phyloP scores from a whole-genome alignment of 1,140 invertebrate genomes.

The Nephotettix cincticeps region DNA sequence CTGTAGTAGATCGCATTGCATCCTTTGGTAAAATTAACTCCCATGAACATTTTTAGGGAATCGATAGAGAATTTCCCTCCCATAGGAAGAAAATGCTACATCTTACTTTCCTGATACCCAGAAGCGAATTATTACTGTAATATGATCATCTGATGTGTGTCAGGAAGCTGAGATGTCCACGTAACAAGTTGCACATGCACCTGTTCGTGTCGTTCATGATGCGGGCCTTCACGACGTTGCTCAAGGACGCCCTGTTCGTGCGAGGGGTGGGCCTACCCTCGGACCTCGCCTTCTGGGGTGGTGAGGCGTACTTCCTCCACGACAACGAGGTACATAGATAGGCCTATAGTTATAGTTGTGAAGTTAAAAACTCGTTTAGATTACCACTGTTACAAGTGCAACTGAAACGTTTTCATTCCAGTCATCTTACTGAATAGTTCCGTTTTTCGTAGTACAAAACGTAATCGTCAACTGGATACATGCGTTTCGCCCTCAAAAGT shows the following conservation, averaged over 20 bases:
- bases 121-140: not conserved
- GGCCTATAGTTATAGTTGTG: too few species aligned
- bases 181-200: conserved; percentile 68
- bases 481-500: too few species aligned
- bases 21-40: not conserved
- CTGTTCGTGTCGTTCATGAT: conserved; percentile 68
- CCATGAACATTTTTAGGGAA: not conserved
- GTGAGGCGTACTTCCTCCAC: conserved; percentile 35
- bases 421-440: too few species aligned
- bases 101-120: not conserved
- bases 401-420: too few species aligned
- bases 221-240: conserved; percentile 57
- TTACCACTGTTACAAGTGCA: too few species aligned
- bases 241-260: conserved; percentile 60
- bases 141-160: not conserved
- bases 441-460: too few species aligned
- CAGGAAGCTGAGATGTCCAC: conserved; percentile 64
- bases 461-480: too few species aligned
- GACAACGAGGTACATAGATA: conserved; percentile 6
- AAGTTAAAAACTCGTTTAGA: too few species aligned
- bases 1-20: not conserved
- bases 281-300: conserved; percentile 45
- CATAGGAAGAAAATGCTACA: not conserved
- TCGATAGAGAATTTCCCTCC: not conserved
- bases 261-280: conserved; percentile 56